Base-by-base conservation (phyloP, 2,888 invertebrate genomes). In the Troides aeacus region DNA sequence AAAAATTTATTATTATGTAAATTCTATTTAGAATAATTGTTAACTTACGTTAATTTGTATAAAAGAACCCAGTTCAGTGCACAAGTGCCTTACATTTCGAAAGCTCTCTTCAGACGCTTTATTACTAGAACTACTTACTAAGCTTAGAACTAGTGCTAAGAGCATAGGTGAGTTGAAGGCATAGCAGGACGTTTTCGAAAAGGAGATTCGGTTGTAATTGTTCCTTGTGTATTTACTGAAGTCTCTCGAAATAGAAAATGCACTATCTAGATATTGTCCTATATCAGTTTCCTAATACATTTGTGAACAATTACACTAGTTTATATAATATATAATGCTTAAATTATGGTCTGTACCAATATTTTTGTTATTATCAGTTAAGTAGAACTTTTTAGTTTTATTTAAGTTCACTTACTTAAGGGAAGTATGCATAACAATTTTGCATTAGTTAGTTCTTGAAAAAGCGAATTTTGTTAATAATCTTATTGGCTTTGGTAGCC, bases 31-130 rank as follows among this genome's bases (percentile, higher is more conserved):
- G 10, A 39, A 39, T 39, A 39, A 39, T 39, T 39, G 7, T 39
- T 8, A 56, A 50, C 64, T 69, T 69, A 69, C 68, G 18, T 69
- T 42, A 15, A 69, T 56, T 56, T 64, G 64, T 39, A 69, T 53
- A 6, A 69, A 42, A 6, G 53, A 60, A 7, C 68, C 64, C 1
- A 69, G 60, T 18, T 64, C 36, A 64, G 53, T 53, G 59, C 56
- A 69, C 18, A 69, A 36, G 30, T 69, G 10, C 17, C 10, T 24
- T 1, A 64, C 64, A 15, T 64, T 30, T 23, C 53, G 21, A 8
- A 56, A 60, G 30, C 60, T 12, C n/a, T 60, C 36, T 24, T 60
- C 64, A 24, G 8, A 64, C 8, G 53, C 64, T 17, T 64, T 69
- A 15, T 56, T 60, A 23, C 23, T 56, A n/a, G n/a, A n/a, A n/a